phyloP scores from a whole-genome alignment of 1,140 invertebrate genomes.

The Drosophila miranda region DNA sequence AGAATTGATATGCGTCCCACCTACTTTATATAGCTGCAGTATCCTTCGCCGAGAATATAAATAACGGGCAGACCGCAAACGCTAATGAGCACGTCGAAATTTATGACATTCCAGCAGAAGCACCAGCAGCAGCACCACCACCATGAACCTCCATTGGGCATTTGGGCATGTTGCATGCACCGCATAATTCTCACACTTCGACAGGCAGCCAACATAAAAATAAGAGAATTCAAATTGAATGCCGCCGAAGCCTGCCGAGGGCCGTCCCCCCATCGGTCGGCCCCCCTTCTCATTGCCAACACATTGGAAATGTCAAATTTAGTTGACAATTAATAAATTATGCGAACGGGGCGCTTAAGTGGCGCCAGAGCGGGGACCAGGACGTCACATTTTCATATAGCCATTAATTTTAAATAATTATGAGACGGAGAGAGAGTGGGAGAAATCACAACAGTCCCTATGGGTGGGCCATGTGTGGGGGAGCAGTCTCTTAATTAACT shows the following conservation, averaged over 20 bases:
- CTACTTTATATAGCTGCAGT: conserved; percentile 8
- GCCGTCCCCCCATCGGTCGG: conserved; percentile 11
- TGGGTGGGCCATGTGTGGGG: conserved; percentile 65
- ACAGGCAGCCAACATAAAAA: conserved; percentile 54
- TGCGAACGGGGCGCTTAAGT: conserved; percentile 69
- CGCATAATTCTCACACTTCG: conserved; percentile 79
- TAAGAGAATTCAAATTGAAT: conserved; percentile 73
- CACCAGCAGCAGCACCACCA: conserved; percentile 23
- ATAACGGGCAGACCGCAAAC: conserved; percentile 29
- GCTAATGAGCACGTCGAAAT: conserved; percentile 76
- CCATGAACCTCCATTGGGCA: conserved; percentile 1
- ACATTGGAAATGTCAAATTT: conserved; percentile 80
- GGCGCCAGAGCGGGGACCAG: conserved; percentile 59
- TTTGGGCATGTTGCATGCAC: conserved; percentile 26
- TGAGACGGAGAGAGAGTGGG: conserved; percentile 33
- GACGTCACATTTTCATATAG: conserved; percentile 73
- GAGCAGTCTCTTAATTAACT: conserved; percentile 64
- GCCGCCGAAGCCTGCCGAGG: conserved; percentile 19
- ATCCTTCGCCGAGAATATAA: conserved; percentile 32
- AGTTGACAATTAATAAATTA: conserved; percentile 81
- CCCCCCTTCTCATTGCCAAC: conserved; percentile 30
- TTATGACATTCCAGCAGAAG: conserved; percentile 64
- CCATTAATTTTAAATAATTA: conserved; percentile 81
- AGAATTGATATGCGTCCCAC: background rate
- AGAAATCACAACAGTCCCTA: conserved; percentile 69